A percentile compares a stretch with the other conserved stretches of the same genome.
Evolutionary conservation across 2,888 invertebrate genomes (phyloP).

Genomic region (Synanthedon tipuliformis): DNA sequence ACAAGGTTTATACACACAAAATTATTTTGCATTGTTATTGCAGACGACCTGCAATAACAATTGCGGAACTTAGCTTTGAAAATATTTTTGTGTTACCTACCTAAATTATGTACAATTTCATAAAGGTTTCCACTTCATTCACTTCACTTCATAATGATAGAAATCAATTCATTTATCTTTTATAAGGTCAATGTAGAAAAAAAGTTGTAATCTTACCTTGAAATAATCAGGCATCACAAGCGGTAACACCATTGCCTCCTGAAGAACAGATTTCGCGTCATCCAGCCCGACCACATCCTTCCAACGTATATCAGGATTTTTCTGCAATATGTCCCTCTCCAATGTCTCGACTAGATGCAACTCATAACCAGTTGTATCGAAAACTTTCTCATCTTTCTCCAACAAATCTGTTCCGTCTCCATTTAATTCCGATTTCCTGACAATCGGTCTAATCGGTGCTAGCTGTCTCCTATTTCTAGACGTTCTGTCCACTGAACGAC

Average conservation of each 20-base stretch:
- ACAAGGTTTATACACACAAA: too few relatives aligned
- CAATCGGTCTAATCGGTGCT: slow-evolving; percentile 42
- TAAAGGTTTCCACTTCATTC: too few relatives aligned
- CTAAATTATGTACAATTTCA: too few relatives aligned
- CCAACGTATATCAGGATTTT: slow-evolving; percentile 87
- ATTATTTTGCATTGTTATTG: too few relatives aligned
- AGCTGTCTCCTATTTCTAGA: slow-evolving; percentile 33
- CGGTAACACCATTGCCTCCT: slow-evolving; percentile 90
- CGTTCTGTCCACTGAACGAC: slow-evolving; percentile 57
- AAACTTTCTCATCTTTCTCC: slow-evolving; percentile 63
- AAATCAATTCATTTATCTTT: too few relatives aligned
- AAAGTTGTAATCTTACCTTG: slow-evolving; percentile 58
- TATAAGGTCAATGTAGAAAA: too few relatives aligned
- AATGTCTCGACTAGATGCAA: slow-evolving; percentile 82
- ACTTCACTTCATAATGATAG: too few relatives aligned
- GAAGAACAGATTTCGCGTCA: slow-evolving; percentile 80
- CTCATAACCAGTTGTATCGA: slow-evolving; percentile 79
- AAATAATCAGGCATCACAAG: slow-evolving; percentile 91
- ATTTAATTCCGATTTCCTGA: slow-evolving; percentile 40
- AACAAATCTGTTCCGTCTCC: slow-evolving; percentile 41
- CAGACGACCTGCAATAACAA: too few relatives aligned
- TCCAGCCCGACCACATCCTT: slow-evolving; percentile 79
- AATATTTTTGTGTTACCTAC: too few relatives aligned
- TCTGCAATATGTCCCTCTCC: slow-evolving; percentile 86
- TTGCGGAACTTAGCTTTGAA: too few relatives aligned